phyloP scores from a whole-genome alignment of 2,888 invertebrate genomes.

The Didymodactylos carnosus region DNA sequence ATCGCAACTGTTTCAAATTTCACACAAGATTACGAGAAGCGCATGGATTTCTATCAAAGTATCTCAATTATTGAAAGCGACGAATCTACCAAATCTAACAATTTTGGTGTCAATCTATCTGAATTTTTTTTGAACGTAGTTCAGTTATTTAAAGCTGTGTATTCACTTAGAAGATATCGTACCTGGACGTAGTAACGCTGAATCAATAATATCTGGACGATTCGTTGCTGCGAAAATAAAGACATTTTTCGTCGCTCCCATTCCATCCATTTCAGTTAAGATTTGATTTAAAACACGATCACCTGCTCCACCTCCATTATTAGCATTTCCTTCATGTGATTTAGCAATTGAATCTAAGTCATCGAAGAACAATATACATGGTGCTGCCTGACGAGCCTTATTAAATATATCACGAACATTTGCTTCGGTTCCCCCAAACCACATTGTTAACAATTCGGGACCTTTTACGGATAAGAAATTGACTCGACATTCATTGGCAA shows the following conservation, averaged over 20 bases:
- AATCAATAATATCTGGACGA: slow-evolving; percentile 86
- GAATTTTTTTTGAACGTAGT: too few relatives aligned
- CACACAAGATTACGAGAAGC: too few relatives aligned
- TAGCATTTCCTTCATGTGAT: slow-evolving; percentile 81
- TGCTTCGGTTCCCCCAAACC: slow-evolving; percentile 99
- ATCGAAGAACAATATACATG: slow-evolving; percentile 96
- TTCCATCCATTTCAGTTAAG: slow-evolving; percentile 98
- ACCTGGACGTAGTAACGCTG: slow-evolving; percentile 84
- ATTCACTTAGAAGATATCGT: too few relatives aligned
- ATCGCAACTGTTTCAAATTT: too few relatives aligned
- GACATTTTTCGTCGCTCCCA: slow-evolving; percentile 98
- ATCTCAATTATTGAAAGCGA: too few relatives aligned
- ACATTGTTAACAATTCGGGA: slow-evolving; percentile 87
- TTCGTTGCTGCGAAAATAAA: slow-evolving; percentile 95
- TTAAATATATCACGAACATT: slow-evolving; percentile 98
- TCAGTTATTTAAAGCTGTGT: too few relatives aligned
- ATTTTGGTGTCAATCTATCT: too few relatives aligned
- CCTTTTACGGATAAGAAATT: slow-evolving; percentile 99
- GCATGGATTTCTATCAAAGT: too few relatives aligned
- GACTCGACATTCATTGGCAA: slow-evolving; percentile 98
- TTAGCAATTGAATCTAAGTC: slow-evolving; percentile 76
- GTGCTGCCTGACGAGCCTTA: slow-evolving; percentile 95
- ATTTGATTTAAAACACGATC: slow-evolving; percentile 99
- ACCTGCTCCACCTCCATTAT: slow-evolving; percentile 93
- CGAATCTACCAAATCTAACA: too few relatives aligned